Conservation (phyloP, 2,888 invertebrate genomes). For the Acanthosepion esculentum region DNA sequence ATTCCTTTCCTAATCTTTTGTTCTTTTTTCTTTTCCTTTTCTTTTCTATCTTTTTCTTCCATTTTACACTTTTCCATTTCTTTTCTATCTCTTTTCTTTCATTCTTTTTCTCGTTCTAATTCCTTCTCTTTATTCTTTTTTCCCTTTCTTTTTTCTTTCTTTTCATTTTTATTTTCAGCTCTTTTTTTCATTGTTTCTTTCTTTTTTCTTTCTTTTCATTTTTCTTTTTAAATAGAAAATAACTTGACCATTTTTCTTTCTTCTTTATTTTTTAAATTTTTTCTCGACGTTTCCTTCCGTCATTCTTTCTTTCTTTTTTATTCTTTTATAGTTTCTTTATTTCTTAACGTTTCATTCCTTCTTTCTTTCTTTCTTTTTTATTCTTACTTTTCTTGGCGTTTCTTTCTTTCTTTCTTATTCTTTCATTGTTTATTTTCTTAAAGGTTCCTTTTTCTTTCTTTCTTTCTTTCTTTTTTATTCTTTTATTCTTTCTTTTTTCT, state of each 20-base stretch:
- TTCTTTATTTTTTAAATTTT: neutral
- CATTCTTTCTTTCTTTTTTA: no score
- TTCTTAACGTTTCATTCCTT: no score
- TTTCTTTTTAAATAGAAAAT: neutral
- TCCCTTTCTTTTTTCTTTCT: no score
- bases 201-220: neutral
- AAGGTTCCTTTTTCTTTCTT: neutral
- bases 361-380: no score
- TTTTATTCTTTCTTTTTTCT: neutral
- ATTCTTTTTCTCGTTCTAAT: neutral
- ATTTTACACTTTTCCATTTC: neutral
- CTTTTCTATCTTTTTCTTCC: neutral
- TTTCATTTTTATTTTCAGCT: no score
- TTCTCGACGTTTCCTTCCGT: neutral
- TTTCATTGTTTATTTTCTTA: neutral
- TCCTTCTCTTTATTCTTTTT: neutral
- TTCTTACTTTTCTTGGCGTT: no score
- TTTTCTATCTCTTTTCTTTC: neutral
- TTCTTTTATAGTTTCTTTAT: no score
- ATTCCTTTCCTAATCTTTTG: neutral
- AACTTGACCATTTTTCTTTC: neutral
- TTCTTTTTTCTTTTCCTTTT: neutral
- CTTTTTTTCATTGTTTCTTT: neutral
- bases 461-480: neutral
- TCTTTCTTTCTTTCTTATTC: no score